Evolutionary conservation across 53 echinoderm and acorn worm genomes (phyloP), one percentile per base, ranked within the genome.

Genomic region (Paracentrotus lividus): DNA sequence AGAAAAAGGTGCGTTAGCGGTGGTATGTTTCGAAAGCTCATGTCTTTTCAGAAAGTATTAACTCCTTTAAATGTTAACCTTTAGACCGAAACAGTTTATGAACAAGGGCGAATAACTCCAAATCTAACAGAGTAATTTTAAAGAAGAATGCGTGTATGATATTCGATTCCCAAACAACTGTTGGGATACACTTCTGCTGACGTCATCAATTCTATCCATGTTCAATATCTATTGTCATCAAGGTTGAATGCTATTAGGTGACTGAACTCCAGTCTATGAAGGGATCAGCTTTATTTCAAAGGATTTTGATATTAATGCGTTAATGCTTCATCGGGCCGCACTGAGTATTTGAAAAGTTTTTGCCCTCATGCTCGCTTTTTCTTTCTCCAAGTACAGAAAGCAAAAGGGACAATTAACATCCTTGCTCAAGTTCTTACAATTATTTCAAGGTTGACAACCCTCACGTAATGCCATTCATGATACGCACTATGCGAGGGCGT

Each of bases 281-380:
- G 47, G 47, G 81, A 23, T 81, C 45, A 81, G 18, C 24, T 81
- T 47, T 45, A n/a, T 23, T 67, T 81, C 24, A 45, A 81, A 47
- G 47, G 81, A 81, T 9, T 57, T 23, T 81, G 47, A 81, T 81
- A 81, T 81, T 81, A 81, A 81, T 81, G 81, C 81, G 81, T 47
- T 81, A 47, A 81, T 81, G 81, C 81, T 45, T 47, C 81, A 81
- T 26, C 47, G 81, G 47, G 47, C 49, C 24, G 49, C 5, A 13
- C 24, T 24, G 27, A 24, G 8, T 81, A 15, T 10, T 81, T 81
- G 24, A 47, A 81, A 23, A 81, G 81, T 47, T 81, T 81, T 81
- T 47, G 44, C 81, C 81, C 81, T 81, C 81, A 81, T 47, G 47
- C 81, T 81, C 47, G 81, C 47, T 81, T 45, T 44, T 42, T 44